These are phyloP conservation scores for Danaus plexippus DNA, from an alignment of 1,140 invertebrate genomes.

Conservation along the genomic window DNA sequence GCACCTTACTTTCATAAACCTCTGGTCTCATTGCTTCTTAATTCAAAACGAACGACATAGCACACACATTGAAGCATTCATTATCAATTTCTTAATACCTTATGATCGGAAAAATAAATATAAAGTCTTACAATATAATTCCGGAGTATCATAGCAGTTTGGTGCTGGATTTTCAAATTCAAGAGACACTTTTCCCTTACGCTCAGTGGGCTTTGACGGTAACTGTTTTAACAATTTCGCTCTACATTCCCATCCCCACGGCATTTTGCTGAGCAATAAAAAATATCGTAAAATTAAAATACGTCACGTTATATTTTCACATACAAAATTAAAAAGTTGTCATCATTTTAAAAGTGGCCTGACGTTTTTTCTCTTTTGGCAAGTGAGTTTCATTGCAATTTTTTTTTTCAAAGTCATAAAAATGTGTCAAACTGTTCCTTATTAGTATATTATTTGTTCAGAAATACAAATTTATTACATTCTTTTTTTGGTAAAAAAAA, in stretches of 20 bases:
- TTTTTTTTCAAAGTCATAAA: neutral
- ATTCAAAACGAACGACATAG: neutral
- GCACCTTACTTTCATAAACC: no score
- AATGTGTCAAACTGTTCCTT: neutral
- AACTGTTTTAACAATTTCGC: constrained; percentile 42
- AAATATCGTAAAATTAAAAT: neutral
- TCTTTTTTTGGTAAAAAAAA: no score
- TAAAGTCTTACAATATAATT: constrained; percentile 38
- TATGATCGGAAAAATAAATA: constrained; percentile 4
- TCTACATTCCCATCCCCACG: constrained; percentile 52
- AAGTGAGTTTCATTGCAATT: no score
- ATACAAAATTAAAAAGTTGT: constrained; percentile 2
- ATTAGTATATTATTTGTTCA: neutral
- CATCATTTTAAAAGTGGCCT: neutral
- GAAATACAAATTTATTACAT: no score
- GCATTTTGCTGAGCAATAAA: constrained; percentile 26
- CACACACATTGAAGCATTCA: constrained; percentile 2
- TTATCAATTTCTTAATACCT: neutral
- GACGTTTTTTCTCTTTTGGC: no score
- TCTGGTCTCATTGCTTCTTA: no score
- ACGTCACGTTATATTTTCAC: no score
- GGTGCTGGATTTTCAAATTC: constrained; percentile 31
- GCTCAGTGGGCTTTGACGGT: constrained; percentile 31
- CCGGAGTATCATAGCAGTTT: constrained; percentile 37
- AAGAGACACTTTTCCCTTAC: constrained; percentile 10